Percentiles rank a stretch among this genome's conserved stretches.
Evolutionary conservation across 1,140 invertebrate species (phyloP).

Genomic region (Ditylenchus dipsaci): DNA sequence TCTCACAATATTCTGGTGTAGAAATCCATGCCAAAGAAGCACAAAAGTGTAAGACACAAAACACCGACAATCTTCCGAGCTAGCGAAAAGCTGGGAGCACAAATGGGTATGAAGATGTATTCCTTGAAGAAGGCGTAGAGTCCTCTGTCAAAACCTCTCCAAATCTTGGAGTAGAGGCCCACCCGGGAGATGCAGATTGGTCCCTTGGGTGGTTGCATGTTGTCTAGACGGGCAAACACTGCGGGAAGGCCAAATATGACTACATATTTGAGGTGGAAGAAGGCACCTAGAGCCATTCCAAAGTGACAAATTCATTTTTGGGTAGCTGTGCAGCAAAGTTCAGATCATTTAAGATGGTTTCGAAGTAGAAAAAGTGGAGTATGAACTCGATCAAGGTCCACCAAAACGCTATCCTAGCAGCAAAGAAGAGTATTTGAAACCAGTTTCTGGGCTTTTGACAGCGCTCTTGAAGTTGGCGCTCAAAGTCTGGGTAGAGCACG

Average conservation of each 20-base stretch:
- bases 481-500: conserved; percentile 56
- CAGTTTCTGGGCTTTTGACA: conserved; percentile 29
- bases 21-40: conserved; percentile 56
- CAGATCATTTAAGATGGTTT: conserved; percentile 46
- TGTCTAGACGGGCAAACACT: conserved; percentile 50
- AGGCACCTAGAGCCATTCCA: conserved; percentile 57
- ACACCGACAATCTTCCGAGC: conserved; percentile 51
- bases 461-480: conserved; percentile 45
- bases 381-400: conserved; percentile 45
- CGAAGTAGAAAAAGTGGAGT: conserved; percentile 57
- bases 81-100: conserved; percentile 49
- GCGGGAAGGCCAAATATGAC: conserved; percentile 56
- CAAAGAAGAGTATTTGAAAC: conserved; percentile 24
- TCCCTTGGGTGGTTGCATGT: conserved; percentile 51
- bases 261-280: conserved; percentile 58
- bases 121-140: conserved; percentile 55
- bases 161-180: conserved; percentile 55
- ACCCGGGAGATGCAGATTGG: conserved; percentile 55
- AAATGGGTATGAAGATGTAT: conserved; percentile 58
- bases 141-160: conserved; percentile 55
- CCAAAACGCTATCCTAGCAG: conserved; percentile 51
- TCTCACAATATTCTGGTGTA: conserved; percentile 55
- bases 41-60: conserved; percentile 55
- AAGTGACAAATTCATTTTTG: conserved; percentile 52
- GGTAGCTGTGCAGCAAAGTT: conserved; percentile 42